phyloP scores from a whole-genome alignment of 1,140 invertebrate species.

The Macrocentrus cingulum region DNA sequence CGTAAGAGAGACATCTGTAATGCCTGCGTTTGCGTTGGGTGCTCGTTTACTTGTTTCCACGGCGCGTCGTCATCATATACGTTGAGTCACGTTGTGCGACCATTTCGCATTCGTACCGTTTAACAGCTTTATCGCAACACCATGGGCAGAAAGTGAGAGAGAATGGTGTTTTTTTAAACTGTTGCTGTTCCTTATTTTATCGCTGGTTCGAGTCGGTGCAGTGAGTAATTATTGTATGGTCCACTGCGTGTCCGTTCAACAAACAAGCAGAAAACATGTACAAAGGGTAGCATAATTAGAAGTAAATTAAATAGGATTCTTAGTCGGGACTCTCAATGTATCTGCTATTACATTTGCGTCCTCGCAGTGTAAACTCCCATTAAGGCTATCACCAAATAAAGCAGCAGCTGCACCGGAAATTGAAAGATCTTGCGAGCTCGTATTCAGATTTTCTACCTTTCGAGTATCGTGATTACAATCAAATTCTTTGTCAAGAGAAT shows the following conservation, averaged over 20 bases:
- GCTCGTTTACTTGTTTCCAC: background rate
- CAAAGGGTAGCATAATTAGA: conserved; percentile 33
- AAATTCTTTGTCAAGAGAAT: no score
- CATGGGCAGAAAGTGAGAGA: background rate
- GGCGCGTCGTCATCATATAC: conserved; percentile 12
- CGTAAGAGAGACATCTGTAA: conserved; percentile 30
- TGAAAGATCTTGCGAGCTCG: background rate
- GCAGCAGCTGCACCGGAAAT: conserved; percentile 27
- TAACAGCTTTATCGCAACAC: conserved; percentile 46
- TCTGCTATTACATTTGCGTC: background rate
- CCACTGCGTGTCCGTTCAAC: conserved; percentile 19
- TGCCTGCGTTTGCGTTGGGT: conserved; percentile 7
- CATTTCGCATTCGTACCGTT: conserved; percentile 51
- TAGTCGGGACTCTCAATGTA: conserved; percentile 28
- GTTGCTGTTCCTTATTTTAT: conserved; percentile 40
- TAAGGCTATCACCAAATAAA: conserved; percentile 41
- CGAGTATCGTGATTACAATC: no score
- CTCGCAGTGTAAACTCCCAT: conserved; percentile 31
- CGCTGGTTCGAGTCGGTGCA: conserved; percentile 27
- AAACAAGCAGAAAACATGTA: conserved; percentile 7
- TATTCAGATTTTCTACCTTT: background rate
- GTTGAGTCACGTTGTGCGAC: conserved; percentile 21
- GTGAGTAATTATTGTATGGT: conserved; percentile 48
- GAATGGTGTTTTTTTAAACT: conserved; percentile 1
- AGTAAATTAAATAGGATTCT: conserved; percentile 34